Evolutionary conservation across 2,113 vertebrate species (phyloP).

Genomic region (Machaerirhynchus nigripectus): DNA sequence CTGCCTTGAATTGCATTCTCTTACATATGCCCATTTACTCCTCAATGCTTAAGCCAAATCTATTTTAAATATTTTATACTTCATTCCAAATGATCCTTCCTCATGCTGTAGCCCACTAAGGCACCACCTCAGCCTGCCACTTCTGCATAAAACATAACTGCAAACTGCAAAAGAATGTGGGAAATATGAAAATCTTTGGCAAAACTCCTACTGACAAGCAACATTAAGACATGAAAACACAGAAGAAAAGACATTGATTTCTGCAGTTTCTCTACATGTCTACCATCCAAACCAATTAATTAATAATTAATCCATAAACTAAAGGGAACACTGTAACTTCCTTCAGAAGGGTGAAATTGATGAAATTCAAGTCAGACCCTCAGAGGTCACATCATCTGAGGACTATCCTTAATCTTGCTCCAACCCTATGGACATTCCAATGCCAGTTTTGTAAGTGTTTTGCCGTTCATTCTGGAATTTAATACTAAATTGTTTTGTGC

Average conservation of each 20-base stretch:
- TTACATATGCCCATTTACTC: background rate
- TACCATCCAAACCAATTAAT: background rate
- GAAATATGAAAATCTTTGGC: background rate
- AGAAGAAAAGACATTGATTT: background rate
- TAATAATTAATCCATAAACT: background rate
- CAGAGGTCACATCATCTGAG: background rate
- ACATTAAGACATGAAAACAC: background rate
- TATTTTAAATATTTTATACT: slow-evolving; percentile 23
- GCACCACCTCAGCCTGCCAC: background rate
- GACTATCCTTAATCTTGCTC: background rate
- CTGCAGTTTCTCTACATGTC: background rate
- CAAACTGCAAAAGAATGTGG: background rate
- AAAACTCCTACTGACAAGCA: background rate
- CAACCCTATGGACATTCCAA: background rate
- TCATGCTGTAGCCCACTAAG: background rate
- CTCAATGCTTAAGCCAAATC: slow-evolving; percentile 16
- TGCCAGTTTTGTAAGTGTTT: background rate
- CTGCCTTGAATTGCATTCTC: background rate
- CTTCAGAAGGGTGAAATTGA: background rate
- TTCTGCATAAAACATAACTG: background rate
- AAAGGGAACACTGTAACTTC: background rate
- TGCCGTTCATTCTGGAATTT: background rate
- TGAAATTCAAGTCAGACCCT: background rate
- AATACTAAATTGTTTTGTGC: background rate
- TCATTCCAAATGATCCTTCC: background rate